Conservation (phyloP, 2,888 invertebrate genomes). For the Endomychus coccineus region DNA sequence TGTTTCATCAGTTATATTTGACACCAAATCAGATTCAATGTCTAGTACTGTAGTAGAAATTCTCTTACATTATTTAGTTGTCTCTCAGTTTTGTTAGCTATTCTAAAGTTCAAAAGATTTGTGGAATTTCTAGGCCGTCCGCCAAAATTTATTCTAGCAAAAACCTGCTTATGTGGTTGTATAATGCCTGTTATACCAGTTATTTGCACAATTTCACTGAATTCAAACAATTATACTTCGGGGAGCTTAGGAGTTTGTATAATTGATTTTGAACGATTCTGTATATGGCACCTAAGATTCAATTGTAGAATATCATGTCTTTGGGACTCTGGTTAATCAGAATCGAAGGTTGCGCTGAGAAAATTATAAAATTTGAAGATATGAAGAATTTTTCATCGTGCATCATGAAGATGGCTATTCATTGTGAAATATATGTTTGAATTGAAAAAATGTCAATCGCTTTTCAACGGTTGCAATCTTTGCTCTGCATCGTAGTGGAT, state of each 20-base stretch:
- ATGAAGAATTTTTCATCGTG: too few species aligned
- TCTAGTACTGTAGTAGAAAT: slow-evolving; percentile 53
- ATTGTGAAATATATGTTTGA: too few species aligned
- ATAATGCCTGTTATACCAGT: slow-evolving; percentile 51
- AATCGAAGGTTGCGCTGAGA: too few species aligned
- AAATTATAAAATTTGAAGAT: too few species aligned
- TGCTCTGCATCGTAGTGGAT: too few species aligned
- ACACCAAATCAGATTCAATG: slow-evolving; percentile 38
- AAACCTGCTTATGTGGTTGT: slow-evolving; percentile 59
- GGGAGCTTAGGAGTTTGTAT: slow-evolving; percentile 43
- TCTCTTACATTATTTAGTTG: slow-evolving; percentile 58
- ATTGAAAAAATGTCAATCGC: too few species aligned
- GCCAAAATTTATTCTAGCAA: slow-evolving; percentile 41
- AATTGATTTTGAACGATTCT: too few species aligned
- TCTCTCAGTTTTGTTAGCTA: slow-evolving; percentile 61
- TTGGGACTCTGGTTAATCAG: too few species aligned
- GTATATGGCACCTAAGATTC: too few species aligned
- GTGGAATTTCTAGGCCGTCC: slow-evolving; percentile 57
- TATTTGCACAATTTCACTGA: slow-evolving; percentile 45
- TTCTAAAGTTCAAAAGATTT: slow-evolving; percentile 58
- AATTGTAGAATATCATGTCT: too few species aligned
- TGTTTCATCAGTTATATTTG: slow-evolving; percentile 31
- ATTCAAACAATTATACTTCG: slow-evolving; percentile 46
- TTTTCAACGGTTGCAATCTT: too few species aligned
- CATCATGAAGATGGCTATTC: too few species aligned